Base-by-base conservation (phyloP, 2,888 invertebrate genomes). In the Petrolisthes manimaculis region DNA sequence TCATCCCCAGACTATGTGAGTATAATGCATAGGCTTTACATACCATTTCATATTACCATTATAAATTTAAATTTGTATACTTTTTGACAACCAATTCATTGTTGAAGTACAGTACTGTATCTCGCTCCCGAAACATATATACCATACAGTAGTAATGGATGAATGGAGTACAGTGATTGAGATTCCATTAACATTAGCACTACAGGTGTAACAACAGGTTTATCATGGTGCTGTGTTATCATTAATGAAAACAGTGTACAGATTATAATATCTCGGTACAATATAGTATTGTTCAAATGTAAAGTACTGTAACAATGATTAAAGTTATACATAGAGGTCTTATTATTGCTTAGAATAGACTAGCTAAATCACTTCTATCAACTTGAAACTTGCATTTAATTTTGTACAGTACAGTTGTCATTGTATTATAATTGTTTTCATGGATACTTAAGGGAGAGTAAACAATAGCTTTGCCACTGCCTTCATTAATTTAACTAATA, bases 401-500 rank as follows among this genome's bases (percentile, higher is more conserved):
- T 37, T 18, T 61, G 67, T 61, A 61, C 67, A 14, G 14, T n/a
- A 71, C 21, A n/a, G 21, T 14, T 71, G 21, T 37, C 37, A 37
- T 71, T n/a, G n/a, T n/a, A 8, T 71, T n/a, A 21, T 71, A 14
- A n/a, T 71, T 71, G 21, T 71, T 71, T 71, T 4, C n/a, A n/a
- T 18, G 71, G 71, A n/a, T n/a, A n/a, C n/a, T n/a, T 71, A 71
- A n/a, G 71, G 71, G 21, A 71, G 21, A n/a, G 14, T 18, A n/a
- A 71, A 71, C 71, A 14, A 71, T n/a, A 71, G 71, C 71, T 71
- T 71, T n/a, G 71, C 71, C 71, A 71, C 14, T 71, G 71, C 71
- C 71, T 71, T 71, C 21, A n/a, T n/a, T 71, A 71, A n/a, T 71
- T 37, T n/a, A n/a, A 18, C 61, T 12, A 61, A 61, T 61, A 18